Evolutionary conservation across 2,113 vertebrate genomes (phyloP).

Genomic region (Pogonocichla stellata): DNA sequence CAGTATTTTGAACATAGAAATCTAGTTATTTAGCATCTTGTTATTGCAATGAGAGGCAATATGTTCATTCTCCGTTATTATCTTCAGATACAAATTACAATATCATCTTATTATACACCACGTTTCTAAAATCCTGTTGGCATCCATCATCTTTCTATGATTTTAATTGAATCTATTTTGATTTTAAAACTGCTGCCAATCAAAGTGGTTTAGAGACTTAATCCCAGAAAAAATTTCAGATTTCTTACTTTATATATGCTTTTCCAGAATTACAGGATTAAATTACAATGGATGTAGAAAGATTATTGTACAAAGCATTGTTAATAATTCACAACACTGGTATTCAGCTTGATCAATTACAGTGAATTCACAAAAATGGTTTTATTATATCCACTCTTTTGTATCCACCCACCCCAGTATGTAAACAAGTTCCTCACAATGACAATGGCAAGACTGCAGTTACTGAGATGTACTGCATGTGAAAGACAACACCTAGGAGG

Average conservation of each 20-base stretch:
- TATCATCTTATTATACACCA: not conserved
- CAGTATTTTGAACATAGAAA: not conserved
- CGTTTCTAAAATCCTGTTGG: not conserved
- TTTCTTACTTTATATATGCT: slow-evolving; percentile 9
- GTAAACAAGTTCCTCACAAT: slow-evolving; percentile 53
- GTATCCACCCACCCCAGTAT: not conserved
- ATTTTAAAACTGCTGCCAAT: slow-evolving; percentile 41
- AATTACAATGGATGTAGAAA: slow-evolving; percentile 43
- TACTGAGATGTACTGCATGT: not conserved
- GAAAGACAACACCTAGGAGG: slow-evolving; percentile 22
- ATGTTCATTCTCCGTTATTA: not conserved
- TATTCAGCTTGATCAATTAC: slow-evolving; percentile 12
- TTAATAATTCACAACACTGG: slow-evolving; percentile 41
- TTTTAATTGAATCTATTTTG: not conserved
- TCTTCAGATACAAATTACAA: not conserved
- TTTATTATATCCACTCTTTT: slow-evolving; percentile 15
- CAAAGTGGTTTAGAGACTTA: slow-evolving; percentile 38
- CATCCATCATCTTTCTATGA: not conserved
- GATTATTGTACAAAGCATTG: slow-evolving; percentile 28
- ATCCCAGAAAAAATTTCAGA: slow-evolving; percentile 7
- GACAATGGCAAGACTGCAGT: not conserved
- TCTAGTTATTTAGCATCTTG: not conserved
- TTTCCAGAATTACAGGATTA: slow-evolving; percentile 34
- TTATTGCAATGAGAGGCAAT: not conserved
- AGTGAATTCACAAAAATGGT: slow-evolving; percentile 43